Base-by-base conservation (phyloP, 2,888 invertebrate species). In the Lithophane leautieri region DNA sequence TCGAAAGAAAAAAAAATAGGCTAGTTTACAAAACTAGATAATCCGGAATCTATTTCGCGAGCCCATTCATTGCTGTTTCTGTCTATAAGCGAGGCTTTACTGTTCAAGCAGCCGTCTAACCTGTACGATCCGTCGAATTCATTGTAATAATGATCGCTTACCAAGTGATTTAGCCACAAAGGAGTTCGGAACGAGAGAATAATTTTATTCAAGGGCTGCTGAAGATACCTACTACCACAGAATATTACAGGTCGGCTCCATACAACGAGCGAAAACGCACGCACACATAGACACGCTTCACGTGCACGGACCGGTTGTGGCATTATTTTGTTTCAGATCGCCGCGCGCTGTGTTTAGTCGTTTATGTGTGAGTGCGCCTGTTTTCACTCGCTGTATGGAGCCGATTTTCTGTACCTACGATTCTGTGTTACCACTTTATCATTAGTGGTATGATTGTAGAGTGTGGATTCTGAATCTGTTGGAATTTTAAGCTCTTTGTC, bases 81-180 rank as follows among this genome's bases (percentile, higher is more conserved):
- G 22, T n/a, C 19, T 42, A 56, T 47, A 47, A 61, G 16, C 52
- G 40, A 40, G 50, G 19, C n/a, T 58, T 44, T 8, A 50, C 56
- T 54, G 25, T 73, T 73, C 76, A 78, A 76, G 73, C 50, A 79
- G 65, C 25, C 25, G 61, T 60, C 44, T 25, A n/a, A 63, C 50
- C 58, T 72, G 73, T 22, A 14, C 34, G 16, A 71, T 65, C 65
- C 63, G 22, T 63, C 65, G 65, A 47, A 71, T 74, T 75, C 66
- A 76, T 63, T 60, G 70, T 67, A 66, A 72, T 71, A 67, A 52
- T n/a, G 63, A 62, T 40, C 40, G 66, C 63, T 75, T 73, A 76
- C 63, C 22, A 50, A 85, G 65, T 73, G 83, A 74, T 76, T 84
- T 67, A 4, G 47, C 62, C 60, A 83, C 73, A 83, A 83, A 79